Conservation (phyloP, 1,140 invertebrate genomes). For the Saccostrea glomerata region DNA sequence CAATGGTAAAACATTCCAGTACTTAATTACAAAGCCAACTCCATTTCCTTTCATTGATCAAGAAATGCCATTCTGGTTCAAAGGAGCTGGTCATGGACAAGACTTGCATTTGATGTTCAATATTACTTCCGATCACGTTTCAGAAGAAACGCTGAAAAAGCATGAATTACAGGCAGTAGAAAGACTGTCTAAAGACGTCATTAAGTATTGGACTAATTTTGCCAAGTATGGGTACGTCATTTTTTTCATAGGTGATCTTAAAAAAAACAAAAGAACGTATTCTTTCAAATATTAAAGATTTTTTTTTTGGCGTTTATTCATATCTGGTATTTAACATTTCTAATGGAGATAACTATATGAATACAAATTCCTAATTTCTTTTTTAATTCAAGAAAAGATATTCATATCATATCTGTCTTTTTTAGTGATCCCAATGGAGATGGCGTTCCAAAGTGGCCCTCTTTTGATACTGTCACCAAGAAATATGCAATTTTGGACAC, state of each 20-base stretch:
- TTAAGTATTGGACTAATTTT: constrained; percentile 95
- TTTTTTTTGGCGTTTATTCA: too few relatives aligned
- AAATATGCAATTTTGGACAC: not conserved
- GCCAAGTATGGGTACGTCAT: constrained; percentile 92
- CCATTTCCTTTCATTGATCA: not conserved
- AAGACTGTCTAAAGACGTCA: constrained; percentile 90
- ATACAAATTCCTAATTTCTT: not conserved
- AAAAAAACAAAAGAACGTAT: too few relatives aligned
- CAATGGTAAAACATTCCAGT: not conserved
- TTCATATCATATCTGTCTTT: not conserved
- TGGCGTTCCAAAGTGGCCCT: not conserved
- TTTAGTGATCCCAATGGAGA: not conserved
- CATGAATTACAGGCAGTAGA: not conserved
- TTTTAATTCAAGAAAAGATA: not conserved
- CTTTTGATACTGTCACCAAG: not conserved
- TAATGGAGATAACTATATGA: not conserved
- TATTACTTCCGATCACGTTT: not conserved
- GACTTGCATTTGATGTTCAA: not conserved
- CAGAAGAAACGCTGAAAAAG: not conserved
- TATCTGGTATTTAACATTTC: too few relatives aligned
- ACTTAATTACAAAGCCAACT: not conserved
- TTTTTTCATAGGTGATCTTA: too few relatives aligned
- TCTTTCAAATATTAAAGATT: too few relatives aligned
- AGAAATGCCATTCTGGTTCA: not conserved
- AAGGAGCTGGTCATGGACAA: not conserved